phyloP scores from a whole-genome alignment of 2,888 invertebrate genomes.

The Osmoderma eremita region DNA sequence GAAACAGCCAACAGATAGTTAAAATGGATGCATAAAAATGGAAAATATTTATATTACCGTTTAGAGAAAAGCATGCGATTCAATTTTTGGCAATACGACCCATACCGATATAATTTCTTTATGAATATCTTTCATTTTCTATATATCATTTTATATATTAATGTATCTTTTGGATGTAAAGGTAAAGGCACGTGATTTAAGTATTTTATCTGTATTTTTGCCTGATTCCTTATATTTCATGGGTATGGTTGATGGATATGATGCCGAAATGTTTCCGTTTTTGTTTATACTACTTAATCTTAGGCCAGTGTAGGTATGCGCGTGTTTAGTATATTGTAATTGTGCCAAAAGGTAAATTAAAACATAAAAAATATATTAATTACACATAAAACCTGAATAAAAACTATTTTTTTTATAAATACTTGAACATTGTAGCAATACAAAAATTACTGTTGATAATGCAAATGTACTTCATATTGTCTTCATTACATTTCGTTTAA shows the following conservation, averaged over 20 bases:
- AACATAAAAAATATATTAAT: conserved; percentile 7
- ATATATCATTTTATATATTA: too few relatives aligned
- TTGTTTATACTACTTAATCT: conserved; percentile 50
- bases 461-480: background rate
- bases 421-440: background rate
- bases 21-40: conserved; percentile 12
- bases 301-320: conserved; percentile 12
- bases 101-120: conserved; percentile 39
- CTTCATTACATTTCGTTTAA: too few relatives aligned
- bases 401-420: background rate
- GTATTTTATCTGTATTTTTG: too few relatives aligned
- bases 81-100: conserved; percentile 58
- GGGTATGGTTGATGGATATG: background rate
- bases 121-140: background rate
- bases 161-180: too few relatives aligned
- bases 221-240: background rate
- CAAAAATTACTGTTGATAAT: too few relatives aligned
- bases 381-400: background rate
- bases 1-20: background rate
- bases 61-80: conserved; percentile 48
- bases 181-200: too few relatives aligned
- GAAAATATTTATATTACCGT: background rate
- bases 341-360: conserved; percentile 36
- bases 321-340: conserved; percentile 36
- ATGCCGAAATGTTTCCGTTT: too few relatives aligned